Evolutionary conservation across 64 coral and sea anemone species (phyloP), one percentile per base, ranked within the genome.

Genomic region (Hydrozoanthus tunicans): DNA sequence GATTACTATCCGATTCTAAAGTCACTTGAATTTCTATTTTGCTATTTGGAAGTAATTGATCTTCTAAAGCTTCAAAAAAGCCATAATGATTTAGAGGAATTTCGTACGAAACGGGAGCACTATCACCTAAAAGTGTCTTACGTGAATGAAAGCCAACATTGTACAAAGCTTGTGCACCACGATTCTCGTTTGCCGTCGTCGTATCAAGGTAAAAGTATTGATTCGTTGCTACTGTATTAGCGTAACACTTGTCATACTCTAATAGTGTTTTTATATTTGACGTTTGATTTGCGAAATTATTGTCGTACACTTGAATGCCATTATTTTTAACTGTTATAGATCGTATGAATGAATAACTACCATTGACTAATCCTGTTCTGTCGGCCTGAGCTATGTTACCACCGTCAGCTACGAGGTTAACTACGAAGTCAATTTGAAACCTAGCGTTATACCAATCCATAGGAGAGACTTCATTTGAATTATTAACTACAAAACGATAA

Each of bases 261-360:
- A 91, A n/a, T 0, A 82, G 14, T n/a, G 72, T 91, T 58, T 91
- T 91, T 3, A 91, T 25, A 81, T 91, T 70, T 5, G 59, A 17
- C 7, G 15, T 5, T 6, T 81, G 32, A 81, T 81, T 81, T 81
- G 20, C 20, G 20, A 20, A 20, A 20, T 20, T 20, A 20, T 20
- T 20, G 20, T 20, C 20, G 20, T 20, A 81, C 59, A 81, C 79
- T 81, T 81, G 79, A 23, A 81, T 62, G 5, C 79, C 79, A 81
- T 81, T 81, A 7, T 23, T 25, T 62, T 62, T 81, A 7, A 81
- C 53, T 17, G 20, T 62, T 2, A 81, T 58, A 58, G 59, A 56
- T 6, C 73, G 20, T 20, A 20, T 20, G 20, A 20, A 20, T 20
- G 20, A 20, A 20, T 20, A 20, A 20, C 20, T 20, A 20, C 20